A percentile compares a stretch with the other conserved stretches of the same genome.
These are phyloP conservation scores for Eleutherodactylus coqui DNA, from an alignment of 2,797 vertebrate genomes.

Conservation along the genomic window DNA sequence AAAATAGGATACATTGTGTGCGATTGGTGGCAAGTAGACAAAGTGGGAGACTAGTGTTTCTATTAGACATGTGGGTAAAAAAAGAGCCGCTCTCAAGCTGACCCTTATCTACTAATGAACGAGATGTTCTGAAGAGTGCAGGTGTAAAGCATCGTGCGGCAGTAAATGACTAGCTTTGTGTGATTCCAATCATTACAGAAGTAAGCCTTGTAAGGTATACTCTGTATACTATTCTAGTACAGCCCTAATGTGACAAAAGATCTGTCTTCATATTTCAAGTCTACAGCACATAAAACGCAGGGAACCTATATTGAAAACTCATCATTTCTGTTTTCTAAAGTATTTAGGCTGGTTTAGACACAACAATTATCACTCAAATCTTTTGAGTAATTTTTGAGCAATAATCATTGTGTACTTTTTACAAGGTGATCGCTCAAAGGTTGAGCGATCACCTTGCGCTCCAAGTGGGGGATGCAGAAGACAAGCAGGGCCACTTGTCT, in stretches of 20 bases:
- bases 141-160: conserved; percentile 4
- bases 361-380: too few relatives aligned
- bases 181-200: not conserved
- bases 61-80: not conserved
- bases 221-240: too few relatives aligned
- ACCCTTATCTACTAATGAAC: conserved; percentile 27
- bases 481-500: too few relatives aligned
- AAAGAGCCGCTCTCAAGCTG: not conserved
- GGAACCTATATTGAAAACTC: not conserved
- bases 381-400: too few relatives aligned
- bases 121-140: conserved; percentile 13
- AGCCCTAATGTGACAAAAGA: conserved; percentile 6
- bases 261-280: not conserved
- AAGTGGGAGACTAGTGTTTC: not conserved
- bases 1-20: not conserved
- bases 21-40: too few relatives aligned
- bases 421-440: too few relatives aligned
- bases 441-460: too few relatives aligned
- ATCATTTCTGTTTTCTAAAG: not conserved
- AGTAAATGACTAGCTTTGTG: not conserved
- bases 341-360: not conserved
- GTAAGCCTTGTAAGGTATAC: not conserved
- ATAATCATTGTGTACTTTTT: too few relatives aligned
- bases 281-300: not conserved
- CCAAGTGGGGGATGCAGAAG: too few relatives aligned